Conservation (phyloP, 2,888 invertebrate species). For the Lycocerus yunnanus region DNA sequence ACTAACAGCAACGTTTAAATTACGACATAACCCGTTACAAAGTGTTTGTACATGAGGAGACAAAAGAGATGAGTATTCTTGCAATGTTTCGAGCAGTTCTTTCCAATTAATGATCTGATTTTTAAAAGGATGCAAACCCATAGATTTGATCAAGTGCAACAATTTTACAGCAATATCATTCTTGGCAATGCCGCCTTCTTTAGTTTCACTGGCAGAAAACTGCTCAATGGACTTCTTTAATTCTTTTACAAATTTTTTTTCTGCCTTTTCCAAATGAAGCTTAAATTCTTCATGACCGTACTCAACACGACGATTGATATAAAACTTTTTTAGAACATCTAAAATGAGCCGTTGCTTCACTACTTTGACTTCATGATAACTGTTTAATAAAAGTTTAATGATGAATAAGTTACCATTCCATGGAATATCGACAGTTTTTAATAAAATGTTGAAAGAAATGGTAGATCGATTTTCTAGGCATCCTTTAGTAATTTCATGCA, state of each 20-base stretch:
- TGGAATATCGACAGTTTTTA: conserved; percentile 64
- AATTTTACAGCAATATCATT: conserved; percentile 63
- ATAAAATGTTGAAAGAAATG: conserved; percentile 69
- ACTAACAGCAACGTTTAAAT: conserved; percentile 50
- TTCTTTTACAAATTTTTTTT: conserved; percentile 57
- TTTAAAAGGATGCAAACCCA: conserved; percentile 55
- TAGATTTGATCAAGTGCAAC: conserved; percentile 60
- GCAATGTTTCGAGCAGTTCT: conserved; percentile 49
- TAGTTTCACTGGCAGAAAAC: conserved; percentile 43
- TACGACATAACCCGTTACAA: conserved; percentile 55
- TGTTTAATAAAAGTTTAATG: conserved; percentile 62
- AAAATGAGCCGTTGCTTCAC: conserved; percentile 71
- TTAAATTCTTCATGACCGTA: conserved; percentile 6
- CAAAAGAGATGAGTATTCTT: conserved; percentile 50
- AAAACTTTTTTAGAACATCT: conserved; percentile 68
- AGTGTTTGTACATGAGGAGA: conserved; percentile 54
- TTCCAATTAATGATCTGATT: conserved; percentile 54
- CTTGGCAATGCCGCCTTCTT: conserved; percentile 55
- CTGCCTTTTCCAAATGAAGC: conserved; percentile 54
- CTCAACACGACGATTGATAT: conserved; percentile 62
- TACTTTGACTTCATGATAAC: conserved; percentile 66
- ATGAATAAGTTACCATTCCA: conserved; percentile 70
- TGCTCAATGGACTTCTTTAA: conserved; percentile 53
- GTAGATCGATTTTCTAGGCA: conserved; percentile 68
- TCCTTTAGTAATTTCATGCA: conserved; percentile 60